Conservation (phyloP, 2,113 vertebrate genomes). For the Syrrhaptes paradoxus region DNA sequence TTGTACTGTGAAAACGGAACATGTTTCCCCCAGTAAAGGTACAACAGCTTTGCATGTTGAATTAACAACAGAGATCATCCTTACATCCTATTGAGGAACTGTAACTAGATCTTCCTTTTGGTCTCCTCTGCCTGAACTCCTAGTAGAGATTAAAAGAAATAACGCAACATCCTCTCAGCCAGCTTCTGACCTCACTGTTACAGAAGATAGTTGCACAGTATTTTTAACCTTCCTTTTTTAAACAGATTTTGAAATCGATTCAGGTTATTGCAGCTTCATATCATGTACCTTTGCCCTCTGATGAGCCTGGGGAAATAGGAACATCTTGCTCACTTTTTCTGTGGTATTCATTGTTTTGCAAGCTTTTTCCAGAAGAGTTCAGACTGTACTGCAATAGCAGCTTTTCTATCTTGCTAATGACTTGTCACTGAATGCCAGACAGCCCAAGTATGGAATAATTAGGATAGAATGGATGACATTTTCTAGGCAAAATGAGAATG, state of each 20-base stretch:
- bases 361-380: neutral
- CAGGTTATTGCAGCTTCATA: neutral
- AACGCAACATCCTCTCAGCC: neutral
- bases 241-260: neutral
- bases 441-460: slow-evolving; percentile 11
- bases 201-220: neutral
- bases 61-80: neutral
- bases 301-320: neutral
- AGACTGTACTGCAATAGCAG: neutral
- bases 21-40: neutral
- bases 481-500: slow-evolving; percentile 3
- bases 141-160: neutral
- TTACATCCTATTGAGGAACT: neutral
- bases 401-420: neutral
- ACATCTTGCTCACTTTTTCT: neutral
- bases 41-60: neutral
- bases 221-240: neutral
- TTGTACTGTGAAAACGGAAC: neutral
- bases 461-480: neutral
- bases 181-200: neutral
- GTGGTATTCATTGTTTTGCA: neutral
- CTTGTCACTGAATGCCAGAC: neutral
- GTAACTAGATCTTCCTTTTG: neutral
- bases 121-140: neutral
- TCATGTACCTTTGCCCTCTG: neutral